Evolutionary conservation across 1,140 invertebrate genomes (phyloP), one percentile per base, ranked within the genome.

Genomic region (Pararge aegeria): DNA sequence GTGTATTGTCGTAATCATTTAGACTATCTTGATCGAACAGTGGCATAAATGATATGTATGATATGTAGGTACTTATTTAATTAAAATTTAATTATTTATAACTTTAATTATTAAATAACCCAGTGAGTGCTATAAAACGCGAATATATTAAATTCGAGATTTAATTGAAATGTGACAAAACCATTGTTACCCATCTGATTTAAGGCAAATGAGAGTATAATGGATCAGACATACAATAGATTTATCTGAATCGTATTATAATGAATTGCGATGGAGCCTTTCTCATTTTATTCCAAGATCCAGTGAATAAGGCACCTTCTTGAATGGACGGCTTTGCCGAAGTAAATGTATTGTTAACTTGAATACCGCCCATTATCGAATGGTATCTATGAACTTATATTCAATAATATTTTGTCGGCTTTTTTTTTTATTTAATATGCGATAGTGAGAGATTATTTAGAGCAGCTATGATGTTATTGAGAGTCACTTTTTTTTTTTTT

Each of bases 181-280:
- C 48, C 61, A 64, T 61, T 61, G 55, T 58, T 46, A 55, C 16
- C 42, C 5, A 15, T 21, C 42, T 49, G 49, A 70, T 69, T 69
- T 64, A 72, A 75, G 61, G 61, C 74, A 79, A 80, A 80, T 76
- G 73, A 72, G 69, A 71, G 50, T 78, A 78, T 78, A 80, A 79
- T 79, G 70, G 74, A 63, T 52, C 52, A 50, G 53, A 63, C 51
- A 64, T 73, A 83, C 75, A 83, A 83, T 83, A 66, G 70, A 60
- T 58, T 55, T 73, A 75, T 73, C 65, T 66, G 70, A 74, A 71
- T 75, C 62, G 72, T 64, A 70, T 78, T 80, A 75, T 80, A 78
- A 80, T 82, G 74, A 82, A 78, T 78, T 74, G 80, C 67, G 70
- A 73, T 75, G 76, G 71, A 76, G 67, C 70, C 62, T 66, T 67